Conservation (phyloP, 2,888 invertebrate genomes). For the Synanthedon andrenaeformis region DNA sequence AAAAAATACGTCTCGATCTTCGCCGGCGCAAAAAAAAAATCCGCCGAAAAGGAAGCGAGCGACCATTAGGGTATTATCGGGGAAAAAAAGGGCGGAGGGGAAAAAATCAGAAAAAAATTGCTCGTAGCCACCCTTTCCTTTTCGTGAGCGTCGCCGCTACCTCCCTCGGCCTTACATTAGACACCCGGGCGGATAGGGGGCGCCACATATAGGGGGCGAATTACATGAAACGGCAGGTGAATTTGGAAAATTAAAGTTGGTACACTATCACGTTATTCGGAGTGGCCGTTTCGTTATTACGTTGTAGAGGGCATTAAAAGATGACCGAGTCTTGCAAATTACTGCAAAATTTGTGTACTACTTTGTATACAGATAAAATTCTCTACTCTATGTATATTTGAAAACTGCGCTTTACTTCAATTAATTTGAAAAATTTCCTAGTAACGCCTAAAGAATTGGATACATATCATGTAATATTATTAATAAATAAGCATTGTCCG, state of each 20-base stretch:
- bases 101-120: constrained; percentile 66
- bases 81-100: constrained; percentile 49
- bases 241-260: constrained; percentile 66
- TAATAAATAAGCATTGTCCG: too few relatives aligned
- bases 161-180: constrained; percentile 52
- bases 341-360: constrained; percentile 1
- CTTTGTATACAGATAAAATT: not conserved
- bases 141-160: constrained; percentile 55
- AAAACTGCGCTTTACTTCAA: too few relatives aligned
- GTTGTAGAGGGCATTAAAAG: constrained; percentile 5
- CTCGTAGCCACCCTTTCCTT: constrained; percentile 64
- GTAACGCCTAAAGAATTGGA: too few relatives aligned
- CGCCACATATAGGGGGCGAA: constrained; percentile 50
- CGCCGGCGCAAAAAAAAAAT: constrained; percentile 39
- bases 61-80: constrained; percentile 70
- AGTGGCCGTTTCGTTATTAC: constrained; percentile 20
- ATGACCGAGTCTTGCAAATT: constrained; percentile 1
- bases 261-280: constrained; percentile 27
- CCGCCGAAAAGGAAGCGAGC: constrained; percentile 65
- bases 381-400: too few relatives aligned
- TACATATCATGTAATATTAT: too few relatives aligned
- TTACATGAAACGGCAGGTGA: constrained; percentile 64
- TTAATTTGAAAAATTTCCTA: too few relatives aligned
- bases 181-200: constrained; percentile 41
- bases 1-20: constrained; percentile 67